Evolutionary conservation across 2,797 vertebrate species (phyloP), one percentile per base, ranked within the genome.

Genomic region (Podarcis siculus): DNA sequence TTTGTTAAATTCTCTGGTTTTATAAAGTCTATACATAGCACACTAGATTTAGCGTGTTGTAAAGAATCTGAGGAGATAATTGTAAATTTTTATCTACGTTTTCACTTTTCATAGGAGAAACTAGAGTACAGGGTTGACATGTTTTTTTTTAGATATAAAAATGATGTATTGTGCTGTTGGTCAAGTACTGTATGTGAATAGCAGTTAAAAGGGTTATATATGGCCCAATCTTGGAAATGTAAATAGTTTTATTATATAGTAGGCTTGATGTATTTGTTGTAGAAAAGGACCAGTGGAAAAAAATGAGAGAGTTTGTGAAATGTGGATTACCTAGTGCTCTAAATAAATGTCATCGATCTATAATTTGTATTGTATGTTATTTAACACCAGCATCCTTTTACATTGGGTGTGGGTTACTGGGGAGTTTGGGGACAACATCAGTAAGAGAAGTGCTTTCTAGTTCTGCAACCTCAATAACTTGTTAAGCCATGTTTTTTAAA

Each of bases 171-270:
- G 97, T 97, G 97, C 96, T 92, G 96, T 97, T 95, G 95, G 95
- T 95, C 89, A 96, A 97, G 97, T 97, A 96, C 96, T 97, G 96
- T 97, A 97, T 97, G 97, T 97, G 97, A 97, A 97, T 97, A 97
- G 96, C 94, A 95, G 96, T 96, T 86, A 93, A 93, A 91, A 89
- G 95, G 95, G 95, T 93, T 95, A 94, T 95, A 94, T 95, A 90
- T 71, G 76, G 93, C 94, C 94, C 82, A 0, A 12, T 92, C 93
- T 95, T 95, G 96, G 94, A 97, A 96, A 93, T 95, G 97, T 97
- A 97, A 97, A 98, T 97, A 97, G 91, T 97, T 97, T 97, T 97
- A 96, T 97, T 96, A 97, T 96, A 97, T 95, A 95, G 95, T 96
- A 96, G 96, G 95, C 92, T 93, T 94, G 95, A 96, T 96, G 97